Evolutionary conservation across 1,140 invertebrate species (phyloP), one percentile per base, ranked within the genome.

Genomic region (Drosophila ironensis): DNA sequence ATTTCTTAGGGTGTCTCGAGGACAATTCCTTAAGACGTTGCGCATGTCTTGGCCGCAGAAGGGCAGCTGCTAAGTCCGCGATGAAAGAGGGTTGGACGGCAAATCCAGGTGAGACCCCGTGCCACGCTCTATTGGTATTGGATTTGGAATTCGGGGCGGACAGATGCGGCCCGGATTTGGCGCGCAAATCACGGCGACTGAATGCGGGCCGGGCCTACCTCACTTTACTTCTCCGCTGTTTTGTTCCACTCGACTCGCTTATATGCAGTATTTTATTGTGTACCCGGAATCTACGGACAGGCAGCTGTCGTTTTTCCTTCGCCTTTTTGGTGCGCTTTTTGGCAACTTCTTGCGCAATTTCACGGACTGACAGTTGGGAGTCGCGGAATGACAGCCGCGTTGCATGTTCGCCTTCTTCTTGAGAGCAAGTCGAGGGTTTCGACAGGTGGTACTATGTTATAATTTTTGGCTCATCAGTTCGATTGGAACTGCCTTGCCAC

Each of bases 81-180:
- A 37, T 35, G 72, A 60, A 53, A 48, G 67, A 72, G 71, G 81
- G 67, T 72, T 84, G 74, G 40, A 75, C 70, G 48, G 41, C 40
- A 70, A 75, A 86, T 76, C 80, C 80, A 86, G 80, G 82, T 86
- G 80, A 86, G 86, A 84, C 71, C 67, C 72, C 60, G 66, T 81
- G 42, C 42, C 25, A 54, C 61, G 51, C 52, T 71, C 52, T 71
- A 53, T 70, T 48, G 9, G n/a, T 22, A 16, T 42, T 16, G 2
- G 7, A 25, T 14, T 40, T 9, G 11, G n/a, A 28, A 44, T 54
- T 56, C 42, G 51, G 38, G 33, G 35, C 40, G 40, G 71, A 57
- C 71, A 82, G 77, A 77, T 82, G 77, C 75, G 51, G 41, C 59
- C 52, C 28, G 46, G 40, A 57, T 86, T 87, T 87, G 80, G 81